These are phyloP conservation scores for Tyrannus savana DNA, from an alignment of 2,113 vertebrate species.

Conservation along the genomic window DNA sequence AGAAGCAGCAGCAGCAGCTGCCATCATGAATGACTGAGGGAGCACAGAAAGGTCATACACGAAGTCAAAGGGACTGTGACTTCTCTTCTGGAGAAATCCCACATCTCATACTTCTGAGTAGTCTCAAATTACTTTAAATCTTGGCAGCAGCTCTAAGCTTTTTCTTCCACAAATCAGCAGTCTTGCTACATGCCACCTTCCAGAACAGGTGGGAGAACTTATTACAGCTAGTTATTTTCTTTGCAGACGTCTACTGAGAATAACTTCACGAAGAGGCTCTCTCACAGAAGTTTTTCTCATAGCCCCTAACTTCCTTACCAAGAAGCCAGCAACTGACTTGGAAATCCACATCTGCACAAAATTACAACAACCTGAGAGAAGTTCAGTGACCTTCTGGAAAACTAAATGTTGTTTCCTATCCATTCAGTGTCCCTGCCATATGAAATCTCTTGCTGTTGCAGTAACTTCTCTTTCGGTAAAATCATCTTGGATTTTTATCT, in stretches of 20 bases:
- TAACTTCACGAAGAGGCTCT: not conserved
- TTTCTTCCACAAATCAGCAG: not conserved
- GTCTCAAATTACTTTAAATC: not conserved
- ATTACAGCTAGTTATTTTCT: not conserved
- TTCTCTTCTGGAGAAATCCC: not conserved
- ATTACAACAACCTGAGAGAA: not conserved
- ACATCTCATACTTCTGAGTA: not conserved
- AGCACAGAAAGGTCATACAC: not conserved
- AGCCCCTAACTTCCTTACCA: not conserved
- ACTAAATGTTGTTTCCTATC: not conserved
- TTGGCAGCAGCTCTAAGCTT: not conserved
- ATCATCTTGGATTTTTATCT: not conserved
- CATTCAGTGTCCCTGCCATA: not conserved
- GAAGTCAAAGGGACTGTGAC: not conserved
- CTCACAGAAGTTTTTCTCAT: not conserved
- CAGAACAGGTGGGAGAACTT: not conserved
- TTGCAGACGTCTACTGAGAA: not conserved
- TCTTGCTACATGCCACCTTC: not conserved
- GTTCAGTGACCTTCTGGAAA: not conserved
- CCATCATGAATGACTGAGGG: not conserved
- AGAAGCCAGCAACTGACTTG: not conserved
- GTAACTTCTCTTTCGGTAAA: not conserved
- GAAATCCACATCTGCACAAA: not conserved
- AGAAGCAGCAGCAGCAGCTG: not conserved
- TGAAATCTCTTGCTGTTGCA: not conserved